phyloP scores from a whole-genome alignment of 2,797 vertebrate species.

The Oceanodroma leucorhoa region DNA sequence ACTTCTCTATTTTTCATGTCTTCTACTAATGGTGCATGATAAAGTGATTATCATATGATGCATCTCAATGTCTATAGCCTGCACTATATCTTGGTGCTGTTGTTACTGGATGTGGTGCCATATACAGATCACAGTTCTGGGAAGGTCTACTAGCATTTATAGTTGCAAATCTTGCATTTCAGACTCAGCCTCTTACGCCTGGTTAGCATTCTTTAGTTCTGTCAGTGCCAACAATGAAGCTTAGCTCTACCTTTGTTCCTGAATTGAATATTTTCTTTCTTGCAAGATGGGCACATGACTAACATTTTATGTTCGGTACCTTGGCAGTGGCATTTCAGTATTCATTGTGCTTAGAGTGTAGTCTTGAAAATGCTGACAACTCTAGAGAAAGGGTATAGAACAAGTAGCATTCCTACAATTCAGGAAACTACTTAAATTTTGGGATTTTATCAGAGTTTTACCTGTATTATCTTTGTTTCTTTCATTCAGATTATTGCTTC shows the following conservation, averaged over 20 bases:
- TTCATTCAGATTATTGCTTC: neutral
- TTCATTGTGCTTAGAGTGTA: neutral
- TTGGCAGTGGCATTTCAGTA: neutral
- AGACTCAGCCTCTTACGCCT: neutral
- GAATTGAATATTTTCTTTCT: neutral
- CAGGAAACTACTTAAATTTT: neutral
- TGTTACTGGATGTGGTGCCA: neutral
- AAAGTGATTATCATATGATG: neutral
- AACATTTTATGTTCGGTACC: neutral
- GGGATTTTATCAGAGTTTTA: neutral
- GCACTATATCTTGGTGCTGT: neutral
- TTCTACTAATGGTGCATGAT: neutral
- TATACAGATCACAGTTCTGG: neutral
- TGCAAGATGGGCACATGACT: neutral
- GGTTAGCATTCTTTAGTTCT: neutral
- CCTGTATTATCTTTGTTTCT: neutral
- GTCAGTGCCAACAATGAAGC: neutral
- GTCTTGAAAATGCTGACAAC: neutral
- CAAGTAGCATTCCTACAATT: neutral
- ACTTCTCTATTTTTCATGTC: neutral
- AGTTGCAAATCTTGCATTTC: neutral
- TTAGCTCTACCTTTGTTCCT: neutral
- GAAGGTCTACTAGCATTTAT: neutral
- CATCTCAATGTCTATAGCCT: neutral
- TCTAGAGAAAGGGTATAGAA: neutral